Conservation (phyloP, 1,140 invertebrate species). For the Hyles euphorbiae region DNA sequence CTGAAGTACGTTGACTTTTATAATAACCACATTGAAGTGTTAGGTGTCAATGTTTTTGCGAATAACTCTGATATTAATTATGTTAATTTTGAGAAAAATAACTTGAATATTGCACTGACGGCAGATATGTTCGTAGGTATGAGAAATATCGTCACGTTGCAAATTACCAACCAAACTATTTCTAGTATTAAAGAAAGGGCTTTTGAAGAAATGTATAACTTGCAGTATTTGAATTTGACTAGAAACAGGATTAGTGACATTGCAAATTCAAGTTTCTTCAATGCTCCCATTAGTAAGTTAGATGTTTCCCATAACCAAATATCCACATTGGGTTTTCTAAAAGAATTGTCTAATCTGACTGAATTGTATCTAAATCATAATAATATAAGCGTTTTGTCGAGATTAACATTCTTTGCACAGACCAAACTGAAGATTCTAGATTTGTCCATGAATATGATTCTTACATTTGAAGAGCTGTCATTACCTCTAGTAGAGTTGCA, state of each 20-base stretch:
- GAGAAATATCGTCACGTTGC: constrained; percentile 27
- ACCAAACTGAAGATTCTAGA: constrained; percentile 39
- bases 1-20: constrained; percentile 42
- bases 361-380: constrained; percentile 47
- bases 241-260: constrained; percentile 39
- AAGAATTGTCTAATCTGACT: constrained; percentile 33
- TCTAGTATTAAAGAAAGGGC: constrained; percentile 31
- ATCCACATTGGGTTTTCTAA: too few species aligned
- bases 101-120: constrained; percentile 35
- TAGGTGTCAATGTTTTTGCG: constrained; percentile 44
- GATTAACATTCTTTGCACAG: constrained; percentile 36
- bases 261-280: constrained; percentile 33
- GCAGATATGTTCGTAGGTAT: constrained; percentile 40
- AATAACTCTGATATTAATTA: constrained; percentile 30
- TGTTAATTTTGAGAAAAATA: constrained; percentile 47
- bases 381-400: constrained; percentile 26
- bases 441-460: constrained; percentile 46
- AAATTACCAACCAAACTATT: constrained; percentile 45
- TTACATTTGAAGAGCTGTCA: constrained; percentile 34
- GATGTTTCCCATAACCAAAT: constrained; percentile 32
- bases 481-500: constrained; percentile 47
- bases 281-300: constrained; percentile 27
- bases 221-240: constrained; percentile 45
- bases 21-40: constrained; percentile 41
- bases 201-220: constrained; percentile 32